Evolutionary conservation across 2,888 invertebrate genomes (phyloP).

Genomic region (Tachina lurida): DNA sequence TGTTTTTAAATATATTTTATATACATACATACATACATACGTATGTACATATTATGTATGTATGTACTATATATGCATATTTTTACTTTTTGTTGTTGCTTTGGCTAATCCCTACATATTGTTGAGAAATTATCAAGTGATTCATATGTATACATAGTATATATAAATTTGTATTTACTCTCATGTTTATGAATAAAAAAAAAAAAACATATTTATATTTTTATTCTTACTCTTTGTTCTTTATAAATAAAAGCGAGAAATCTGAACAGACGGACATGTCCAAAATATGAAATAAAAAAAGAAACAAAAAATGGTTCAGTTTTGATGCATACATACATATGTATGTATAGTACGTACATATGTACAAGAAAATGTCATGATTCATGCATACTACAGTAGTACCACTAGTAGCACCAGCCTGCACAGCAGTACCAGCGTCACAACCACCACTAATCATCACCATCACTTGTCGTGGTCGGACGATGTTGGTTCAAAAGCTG

Average conservation of each 20-base stretch:
- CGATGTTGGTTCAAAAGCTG: conserved; percentile 12
- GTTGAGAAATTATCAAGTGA: conserved; percentile 34
- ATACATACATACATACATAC: too few relatives aligned
- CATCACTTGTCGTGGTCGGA: conserved; percentile 32
- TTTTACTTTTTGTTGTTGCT: conserved; percentile 3
- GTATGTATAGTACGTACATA: neutral
- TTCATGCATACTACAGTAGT: conserved; percentile 43
- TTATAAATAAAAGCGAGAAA: conserved; percentile 35
- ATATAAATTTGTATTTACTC: neutral
- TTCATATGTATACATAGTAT: conserved; percentile 10
- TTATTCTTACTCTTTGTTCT: conserved; percentile 51
- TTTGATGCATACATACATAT: conserved; percentile 10
- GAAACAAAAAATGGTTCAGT: conserved; percentile 27
- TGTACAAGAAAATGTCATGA: conserved; percentile 60
- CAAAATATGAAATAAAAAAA: conserved; percentile 31
- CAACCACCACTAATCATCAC: neutral
- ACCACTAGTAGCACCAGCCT: neutral
- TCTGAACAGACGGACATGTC: conserved; percentile 35
- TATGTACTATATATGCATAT: neutral
- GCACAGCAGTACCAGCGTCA: neutral
- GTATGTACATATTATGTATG: too few relatives aligned
- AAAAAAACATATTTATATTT: conserved; percentile 2
- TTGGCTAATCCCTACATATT: conserved; percentile 8
- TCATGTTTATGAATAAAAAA: neutral
- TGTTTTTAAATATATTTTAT: conserved; percentile 10